Percentiles rank a stretch among this genome's conserved stretches.
Evolutionary conservation across 2,797 vertebrate species (phyloP).

Genomic region (Macropus fuliginosus): DNA sequence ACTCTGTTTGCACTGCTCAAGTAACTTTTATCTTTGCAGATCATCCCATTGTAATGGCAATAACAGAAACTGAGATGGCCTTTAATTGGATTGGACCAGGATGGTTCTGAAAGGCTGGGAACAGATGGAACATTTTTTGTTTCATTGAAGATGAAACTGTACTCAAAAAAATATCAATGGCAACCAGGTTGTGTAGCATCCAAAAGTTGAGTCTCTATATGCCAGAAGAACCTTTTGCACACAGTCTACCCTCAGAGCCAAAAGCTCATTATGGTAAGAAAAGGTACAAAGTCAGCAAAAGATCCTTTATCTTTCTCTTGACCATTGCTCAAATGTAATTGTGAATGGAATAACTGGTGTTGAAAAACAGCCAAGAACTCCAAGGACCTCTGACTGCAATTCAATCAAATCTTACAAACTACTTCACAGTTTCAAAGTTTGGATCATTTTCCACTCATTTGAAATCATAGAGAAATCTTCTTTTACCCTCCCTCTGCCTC

Average conservation of each 20-base stretch:
- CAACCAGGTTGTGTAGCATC: background rate
- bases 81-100: slow-evolving; percentile 52
- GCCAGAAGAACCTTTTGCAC: background rate
- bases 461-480: background rate
- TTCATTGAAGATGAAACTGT: slow-evolving; percentile 49
- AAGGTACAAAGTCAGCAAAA: background rate
- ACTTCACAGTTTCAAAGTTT: slow-evolving; percentile 32
- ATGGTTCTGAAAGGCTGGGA: slow-evolving; percentile 15
- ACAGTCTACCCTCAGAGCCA: background rate
- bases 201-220: background rate
- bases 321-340: slow-evolving; percentile 39
- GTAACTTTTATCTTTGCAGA: slow-evolving; percentile 20
- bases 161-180: slow-evolving; percentile 43
- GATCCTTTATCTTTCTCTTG: background rate
- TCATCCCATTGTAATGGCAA: slow-evolving; percentile 41
- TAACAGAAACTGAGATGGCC: background rate
- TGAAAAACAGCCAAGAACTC: background rate
- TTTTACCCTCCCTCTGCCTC: background rate
- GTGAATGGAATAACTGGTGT: background rate
- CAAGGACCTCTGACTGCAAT: background rate
- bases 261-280: background rate
- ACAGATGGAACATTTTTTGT: slow-evolving; percentile 46
- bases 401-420: background rate
- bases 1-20: slow-evolving; percentile 39
- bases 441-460: background rate